Conservation (phyloP, 2,797 vertebrate species). For the Helostoma temminkii region DNA sequence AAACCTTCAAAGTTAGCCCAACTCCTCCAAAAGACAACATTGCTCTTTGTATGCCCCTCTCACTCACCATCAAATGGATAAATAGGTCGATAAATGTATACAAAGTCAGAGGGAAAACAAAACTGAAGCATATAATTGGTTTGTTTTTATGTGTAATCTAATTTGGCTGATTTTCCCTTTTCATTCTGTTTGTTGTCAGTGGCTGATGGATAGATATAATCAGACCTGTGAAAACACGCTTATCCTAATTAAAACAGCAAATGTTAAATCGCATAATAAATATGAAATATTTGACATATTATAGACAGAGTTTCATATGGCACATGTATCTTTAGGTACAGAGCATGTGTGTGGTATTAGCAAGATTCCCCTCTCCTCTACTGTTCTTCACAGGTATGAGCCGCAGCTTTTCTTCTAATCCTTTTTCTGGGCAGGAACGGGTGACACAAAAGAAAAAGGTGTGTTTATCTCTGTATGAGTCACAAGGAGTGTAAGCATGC, state of each 20-base stretch:
- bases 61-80: constrained; percentile 77
- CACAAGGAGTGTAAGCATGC: constrained; percentile 20
- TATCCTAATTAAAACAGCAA: too few relatives aligned
- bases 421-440: constrained; percentile 46
- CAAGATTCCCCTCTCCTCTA: constrained; percentile 37
- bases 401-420: constrained; percentile 55
- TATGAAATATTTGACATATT: too few relatives aligned
- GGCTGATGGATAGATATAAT: constrained; percentile 42
- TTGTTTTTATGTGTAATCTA: constrained; percentile 79
- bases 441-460: constrained; percentile 62
- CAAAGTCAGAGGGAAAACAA: constrained; percentile 75
- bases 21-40: constrained; percentile 91
- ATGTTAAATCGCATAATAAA: too few relatives aligned
- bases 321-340: background rate
- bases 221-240: too few relatives aligned
- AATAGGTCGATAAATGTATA: constrained; percentile 82
- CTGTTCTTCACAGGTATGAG: constrained; percentile 59
- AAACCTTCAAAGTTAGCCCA: constrained; percentile 92
- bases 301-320: background rate
- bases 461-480: constrained; percentile 44
- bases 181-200: constrained; percentile 30
- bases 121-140: constrained; percentile 75
- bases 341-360: constrained; percentile 16
- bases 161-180: constrained; percentile 61
- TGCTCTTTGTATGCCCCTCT: constrained; percentile 88